Percentiles rank a stretch among this genome's conserved stretches.
Evolutionary conservation across 2,888 invertebrate species (phyloP).

Genomic region (Caradrina clavipalpis): DNA sequence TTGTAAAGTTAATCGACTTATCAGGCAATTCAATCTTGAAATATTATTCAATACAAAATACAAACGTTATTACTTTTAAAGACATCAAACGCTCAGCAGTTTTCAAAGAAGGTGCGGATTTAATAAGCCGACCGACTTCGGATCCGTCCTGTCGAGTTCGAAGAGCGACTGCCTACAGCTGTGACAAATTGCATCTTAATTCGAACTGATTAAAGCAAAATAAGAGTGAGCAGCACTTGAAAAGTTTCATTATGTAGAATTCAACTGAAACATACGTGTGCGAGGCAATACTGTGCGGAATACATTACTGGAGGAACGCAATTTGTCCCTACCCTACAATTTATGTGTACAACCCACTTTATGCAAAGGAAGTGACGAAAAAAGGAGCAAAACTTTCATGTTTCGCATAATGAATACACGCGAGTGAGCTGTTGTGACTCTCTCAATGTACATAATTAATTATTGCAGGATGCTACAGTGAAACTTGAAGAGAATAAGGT

Average conservation of each 20-base stretch:
- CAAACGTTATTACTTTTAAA: constrained; percentile 28
- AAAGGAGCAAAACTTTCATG: constrained; percentile 72
- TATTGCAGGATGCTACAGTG: constrained; percentile 42
- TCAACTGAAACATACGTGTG: constrained; percentile 77
- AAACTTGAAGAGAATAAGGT: constrained; percentile 44
- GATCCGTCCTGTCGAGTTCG: constrained; percentile 29
- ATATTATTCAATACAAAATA: constrained; percentile 34
- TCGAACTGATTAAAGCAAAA: constrained; percentile 81
- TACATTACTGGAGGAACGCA: constrained; percentile 83
- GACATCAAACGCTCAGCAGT: constrained; percentile 40
- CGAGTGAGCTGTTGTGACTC: constrained; percentile 63
- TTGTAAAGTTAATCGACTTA: constrained; percentile 15
- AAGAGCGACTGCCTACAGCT: constrained; percentile 59
- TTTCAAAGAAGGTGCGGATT: constrained; percentile 29
- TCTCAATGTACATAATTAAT: constrained; percentile 52
- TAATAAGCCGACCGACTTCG: constrained; percentile 41
- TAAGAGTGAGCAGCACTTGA: constrained; percentile 75
- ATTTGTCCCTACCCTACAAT: constrained; percentile 86
- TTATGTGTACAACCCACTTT: constrained; percentile 84
- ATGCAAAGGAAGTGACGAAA: constrained; percentile 80
- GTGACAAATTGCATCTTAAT: constrained; percentile 74
- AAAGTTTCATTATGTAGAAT: constrained; percentile 84
- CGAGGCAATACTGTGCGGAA: constrained; percentile 78
- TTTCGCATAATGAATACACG: constrained; percentile 71
- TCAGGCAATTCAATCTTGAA: constrained; percentile 10